Evolutionary conservation across 2,113 vertebrate species (phyloP), one percentile per base, ranked within the genome.

Genomic region (Ursus arctos): DNA sequence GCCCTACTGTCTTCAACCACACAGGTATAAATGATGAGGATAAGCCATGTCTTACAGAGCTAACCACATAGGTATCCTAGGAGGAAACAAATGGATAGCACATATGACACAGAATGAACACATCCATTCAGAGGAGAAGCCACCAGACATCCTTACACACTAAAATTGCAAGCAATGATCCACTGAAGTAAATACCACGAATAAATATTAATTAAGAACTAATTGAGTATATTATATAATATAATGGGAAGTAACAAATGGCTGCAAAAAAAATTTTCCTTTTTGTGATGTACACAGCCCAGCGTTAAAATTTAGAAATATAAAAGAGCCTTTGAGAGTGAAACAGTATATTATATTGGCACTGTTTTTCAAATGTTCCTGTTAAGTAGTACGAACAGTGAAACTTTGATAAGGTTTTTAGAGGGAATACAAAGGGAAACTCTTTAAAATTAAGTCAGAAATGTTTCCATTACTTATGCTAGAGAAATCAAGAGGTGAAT

Each of bases 371-470:
- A 74, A 36, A 86, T 47, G 16, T 72, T 86, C 19, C 33, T 51
- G 3, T 28, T 69, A 6, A 88, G 10, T 77, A 53, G 1, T 31
- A 82, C 5, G 21, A 90, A n/a, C 28, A 82, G 18, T 40, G 4
- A 12, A 94, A 24, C 9, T 51, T 79, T 49, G 28, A 40, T 84
- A 63, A 33, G 15, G 2, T 7, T 84, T 94, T 87, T 57, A 59
- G 79, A 2, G 7, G 19, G 6, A 59, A 67, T 81, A 40, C 72
- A 95, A 84, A 71, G 4, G 21, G 6, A 88, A 91, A 76, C 7
- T 72, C 24, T 91, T 83, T 57, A 49, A 92, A 94, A 63, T 89
- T 57, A 85, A 80, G 19, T 94, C 33, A 82, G 13, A 69, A 91
- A 86, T 31, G 1, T 51, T 57, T 43, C 26, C 74, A 92, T 59